Evolutionary conservation across 2,797 vertebrate species (phyloP), one percentile per base, ranked within the genome.

Genomic region (Oreochromis mossambicus): DNA sequence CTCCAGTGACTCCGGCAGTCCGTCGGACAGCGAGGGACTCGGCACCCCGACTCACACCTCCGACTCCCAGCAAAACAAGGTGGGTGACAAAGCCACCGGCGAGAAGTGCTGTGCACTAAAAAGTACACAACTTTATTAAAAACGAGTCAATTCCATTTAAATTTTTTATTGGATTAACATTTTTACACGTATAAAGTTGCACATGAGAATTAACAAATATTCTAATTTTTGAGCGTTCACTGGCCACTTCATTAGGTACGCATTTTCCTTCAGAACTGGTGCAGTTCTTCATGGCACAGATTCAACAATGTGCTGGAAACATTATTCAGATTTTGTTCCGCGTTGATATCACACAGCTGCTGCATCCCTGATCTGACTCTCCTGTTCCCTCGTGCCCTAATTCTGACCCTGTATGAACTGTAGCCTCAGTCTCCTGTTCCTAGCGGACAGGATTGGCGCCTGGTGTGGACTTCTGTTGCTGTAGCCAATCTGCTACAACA

Each of bases 1-100:
- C 0, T 98, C 98, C 10, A 98, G 96, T 6, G 98, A 99, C 91
- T 97, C 97, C 0, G 97, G 97, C 0, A 97, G 96, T 90, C 97
- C 97, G 2, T 98, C 97, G 0, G 98, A 99, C 92, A 78, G 89
- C 73, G 95, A 97, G 82, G 95, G 95, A 48, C 87, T 95, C 70
- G 92, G 96, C 5, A 95, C 95, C 4, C 96, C 97, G 1, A 83
- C 93, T 3, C 97, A 96, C 89, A 90, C 94, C 14, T 95, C 96
- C 0, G 96, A 97, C 5, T 91, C 96, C 66, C 92, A 96, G 56
- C 96, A 96, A n/a, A 97, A 97, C 92, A 97, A 98, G 97, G 98
- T 98, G 95, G 0, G 80, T 0, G 1, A 63, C 19, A 63, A 63
- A 63, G 32, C 32, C 58, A 36, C 17, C 4, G 32, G 32, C 0